phyloP scores from a whole-genome alignment of 2,888 invertebrate species.

The Frankliniella fusca region DNA sequence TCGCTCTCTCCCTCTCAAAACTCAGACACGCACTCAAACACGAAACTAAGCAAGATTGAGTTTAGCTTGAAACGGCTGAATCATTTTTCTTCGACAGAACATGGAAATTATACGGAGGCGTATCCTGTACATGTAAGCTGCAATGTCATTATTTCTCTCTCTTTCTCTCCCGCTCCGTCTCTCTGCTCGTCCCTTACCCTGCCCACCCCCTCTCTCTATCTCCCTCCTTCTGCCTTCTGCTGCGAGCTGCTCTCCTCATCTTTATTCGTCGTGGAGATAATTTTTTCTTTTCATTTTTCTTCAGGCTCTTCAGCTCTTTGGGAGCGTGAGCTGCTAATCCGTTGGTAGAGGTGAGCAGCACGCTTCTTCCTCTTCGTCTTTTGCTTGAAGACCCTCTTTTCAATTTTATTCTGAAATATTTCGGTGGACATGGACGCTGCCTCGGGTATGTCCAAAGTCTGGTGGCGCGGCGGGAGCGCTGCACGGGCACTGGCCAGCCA shows the following conservation, averaged over 20 bases:
- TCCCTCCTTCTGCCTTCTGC: neutral
- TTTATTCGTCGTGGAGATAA: neutral
- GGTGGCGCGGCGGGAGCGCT: too few relatives aligned
- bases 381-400: too few relatives aligned
- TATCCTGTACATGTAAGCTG: constrained; percentile 21
- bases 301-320: neutral
- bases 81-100: constrained; percentile 17
- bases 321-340: too few relatives aligned
- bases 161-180: neutral
- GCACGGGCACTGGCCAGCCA: too few relatives aligned
- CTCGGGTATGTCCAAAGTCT: too few relatives aligned
- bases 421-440: too few relatives aligned
- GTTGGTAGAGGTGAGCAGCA: neutral
- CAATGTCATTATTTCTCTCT: constrained; percentile 5
- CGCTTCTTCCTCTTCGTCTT: neutral
- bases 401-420: too few relatives aligned
- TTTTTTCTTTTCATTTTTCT: neutral
- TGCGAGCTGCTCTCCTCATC: too few relatives aligned
- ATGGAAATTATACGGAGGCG: constrained; percentile 24
- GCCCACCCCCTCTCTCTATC: too few relatives aligned
- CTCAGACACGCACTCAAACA: neutral
- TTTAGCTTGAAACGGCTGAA: neutral
- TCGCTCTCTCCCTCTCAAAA: too few relatives aligned
- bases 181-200: too few relatives aligned
- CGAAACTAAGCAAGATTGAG: neutral